phyloP scores from a whole-genome alignment of 2,797 vertebrate genomes.

The Periparus ater region DNA sequence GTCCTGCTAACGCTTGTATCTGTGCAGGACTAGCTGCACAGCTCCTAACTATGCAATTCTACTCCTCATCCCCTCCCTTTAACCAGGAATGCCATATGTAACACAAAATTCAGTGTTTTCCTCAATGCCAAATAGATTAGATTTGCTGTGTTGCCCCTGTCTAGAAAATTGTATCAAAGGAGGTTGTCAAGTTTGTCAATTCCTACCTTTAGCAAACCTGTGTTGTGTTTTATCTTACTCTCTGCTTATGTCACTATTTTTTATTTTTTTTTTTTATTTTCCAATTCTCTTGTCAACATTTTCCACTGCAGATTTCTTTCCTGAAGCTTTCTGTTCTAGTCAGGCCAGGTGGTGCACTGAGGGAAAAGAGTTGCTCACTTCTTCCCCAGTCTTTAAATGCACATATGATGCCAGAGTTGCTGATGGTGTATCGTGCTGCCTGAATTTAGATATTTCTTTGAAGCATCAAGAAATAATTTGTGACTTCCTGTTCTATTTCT shows the following conservation, averaged over 20 bases:
- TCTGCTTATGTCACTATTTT: not conserved
- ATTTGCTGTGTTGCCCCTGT: not conserved
- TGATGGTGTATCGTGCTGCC: not conserved
- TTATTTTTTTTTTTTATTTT: not conserved
- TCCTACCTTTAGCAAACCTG: conserved; percentile 18
- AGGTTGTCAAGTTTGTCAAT: conserved; percentile 41
- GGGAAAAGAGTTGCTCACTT: not conserved
- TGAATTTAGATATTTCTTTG: not conserved
- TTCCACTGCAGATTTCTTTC: not conserved
- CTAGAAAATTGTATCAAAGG: conserved; percentile 35
- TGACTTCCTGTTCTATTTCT: not conserved
- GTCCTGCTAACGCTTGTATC: not conserved
- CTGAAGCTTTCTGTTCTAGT: not conserved
- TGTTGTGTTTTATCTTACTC: conserved; percentile 45
- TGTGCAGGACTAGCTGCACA: not conserved
- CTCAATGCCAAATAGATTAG: not conserved
- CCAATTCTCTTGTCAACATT: conserved; percentile 8
- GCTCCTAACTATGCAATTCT: not conserved
- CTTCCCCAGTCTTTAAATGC: not conserved
- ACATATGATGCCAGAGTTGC: not conserved
- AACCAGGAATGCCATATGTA: not conserved
- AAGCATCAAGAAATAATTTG: not conserved
- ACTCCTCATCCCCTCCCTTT: not conserved
- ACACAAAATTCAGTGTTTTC: not conserved
- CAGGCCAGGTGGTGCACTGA: not conserved